Base-by-base conservation (phyloP, 2,888 invertebrate species). In the Anthophora plumipes region DNA sequence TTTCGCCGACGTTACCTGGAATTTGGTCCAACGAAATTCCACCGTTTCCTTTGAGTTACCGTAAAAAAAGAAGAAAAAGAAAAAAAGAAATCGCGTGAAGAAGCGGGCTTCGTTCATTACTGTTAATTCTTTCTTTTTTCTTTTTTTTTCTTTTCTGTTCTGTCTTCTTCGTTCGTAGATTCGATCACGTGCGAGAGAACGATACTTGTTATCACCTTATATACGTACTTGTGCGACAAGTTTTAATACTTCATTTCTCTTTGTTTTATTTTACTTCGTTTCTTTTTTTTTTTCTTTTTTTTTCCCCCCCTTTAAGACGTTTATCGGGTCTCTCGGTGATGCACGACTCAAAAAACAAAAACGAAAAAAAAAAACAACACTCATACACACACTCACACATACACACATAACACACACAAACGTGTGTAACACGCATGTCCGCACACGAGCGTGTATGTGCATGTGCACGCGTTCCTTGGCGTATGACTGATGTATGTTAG, bases 401-500 rank as follows among this genome's bases (percentile, higher is more conserved):
- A 31, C 31, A 31, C 31, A 31, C 31, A 31, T n/a, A n/a, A n/a
- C n/a, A n/a, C n/a, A n/a, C n/a, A n/a, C n/a, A n/a, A n/a, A n/a
- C 61, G 52, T 46, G 57, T 48, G 60, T 48, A 41, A 61, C 54
- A 48, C 55, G 39, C 70, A 70, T 46, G 43, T 25, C 59, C 71
- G 48, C 48, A 52, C 73, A 66, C 79, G 73, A 60, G 80, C 83
- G 85, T 75, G 86, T 77, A 84, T 74, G 72, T 60, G 77, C 66
- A 61, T 55, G 69, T 72, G 79, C 87, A 76, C 88, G 82, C 82
- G 81, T 82, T 80, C 82, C 83, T 86, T 77, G 80, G 75, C 85
- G 87, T 87, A 88, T 88, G 88, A 86, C 87, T 90, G 89, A 90
- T 87, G 88, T 88, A 90, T 89, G 88, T 82, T 89, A 87, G 89